A percentile compares a stretch with the other conserved stretches of the same genome.
Conservation (phyloP, 2,888 invertebrate species). For the Aromia moschata region DNA sequence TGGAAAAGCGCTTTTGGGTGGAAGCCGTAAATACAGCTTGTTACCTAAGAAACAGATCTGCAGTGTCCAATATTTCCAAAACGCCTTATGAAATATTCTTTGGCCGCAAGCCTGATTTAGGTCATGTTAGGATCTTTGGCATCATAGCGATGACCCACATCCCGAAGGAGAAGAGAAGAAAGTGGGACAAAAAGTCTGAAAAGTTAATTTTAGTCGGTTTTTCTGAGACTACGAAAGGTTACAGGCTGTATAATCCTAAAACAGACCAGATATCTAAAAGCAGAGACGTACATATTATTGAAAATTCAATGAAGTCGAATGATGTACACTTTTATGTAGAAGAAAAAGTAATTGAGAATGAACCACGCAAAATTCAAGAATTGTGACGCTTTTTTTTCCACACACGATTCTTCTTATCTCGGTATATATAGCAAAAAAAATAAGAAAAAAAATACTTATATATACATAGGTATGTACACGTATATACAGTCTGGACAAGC, state of each 20-base stretch:
- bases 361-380: neutral
- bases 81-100: neutral
- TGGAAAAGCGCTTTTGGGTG: conserved; percentile 32
- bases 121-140: conserved; percentile 48
- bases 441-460: no score
- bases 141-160: conserved; percentile 48
- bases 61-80: neutral
- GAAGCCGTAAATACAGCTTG: conserved; percentile 28
- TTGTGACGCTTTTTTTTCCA: no score
- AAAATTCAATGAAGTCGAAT: neutral
- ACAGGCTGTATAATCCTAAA: conserved; percentile 28
- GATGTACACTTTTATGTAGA: no score
- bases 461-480: no score
- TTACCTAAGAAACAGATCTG: conserved; percentile 14
- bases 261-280: conserved; percentile 14
- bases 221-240: conserved; percentile 44
- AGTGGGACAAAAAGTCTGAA: conserved; percentile 48
- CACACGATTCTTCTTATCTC: no score
- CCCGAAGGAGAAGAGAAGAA: conserved; percentile 49
- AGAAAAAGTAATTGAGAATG: neutral
- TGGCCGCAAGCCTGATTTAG: neutral
- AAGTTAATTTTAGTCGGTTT: conserved; percentile 45
- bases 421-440: no score
- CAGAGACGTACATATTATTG: conserved; percentile 27
- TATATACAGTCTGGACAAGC: no score